Conservation (phyloP, 2,888 invertebrate species). For the Halocaridina rubra region DNA sequence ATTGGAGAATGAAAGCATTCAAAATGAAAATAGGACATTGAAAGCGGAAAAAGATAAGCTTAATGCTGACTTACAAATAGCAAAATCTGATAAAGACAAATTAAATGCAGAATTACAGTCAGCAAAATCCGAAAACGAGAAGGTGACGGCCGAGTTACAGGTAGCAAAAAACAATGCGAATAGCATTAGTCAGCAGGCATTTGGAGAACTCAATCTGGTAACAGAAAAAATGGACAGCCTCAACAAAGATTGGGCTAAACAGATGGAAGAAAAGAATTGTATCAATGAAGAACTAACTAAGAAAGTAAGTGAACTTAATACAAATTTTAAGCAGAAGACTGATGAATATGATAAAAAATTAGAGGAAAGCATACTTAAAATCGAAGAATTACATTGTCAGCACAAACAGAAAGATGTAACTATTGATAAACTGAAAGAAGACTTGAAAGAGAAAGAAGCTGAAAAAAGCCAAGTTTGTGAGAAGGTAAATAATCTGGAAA, state of each 20-base stretch:
- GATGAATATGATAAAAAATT: constrained; percentile 17
- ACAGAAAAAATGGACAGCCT: constrained; percentile 39
- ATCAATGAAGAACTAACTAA: constrained; percentile 33
- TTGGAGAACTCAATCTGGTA: constrained; percentile 5
- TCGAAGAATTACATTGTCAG: background rate
- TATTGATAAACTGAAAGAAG: background rate
- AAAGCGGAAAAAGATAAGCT: constrained; percentile 25
- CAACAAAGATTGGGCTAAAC: constrained; percentile 32
- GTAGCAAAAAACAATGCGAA: background rate
- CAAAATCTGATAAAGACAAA: constrained; percentile 34
- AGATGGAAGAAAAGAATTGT: constrained; percentile 38
- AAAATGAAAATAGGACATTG: background rate
- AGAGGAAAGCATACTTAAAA: constrained; percentile 13
- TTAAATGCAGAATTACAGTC: background rate
- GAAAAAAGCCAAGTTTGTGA: background rate
- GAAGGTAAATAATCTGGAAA: background rate
- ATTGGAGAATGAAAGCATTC: background rate
- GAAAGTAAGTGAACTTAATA: constrained; percentile 21
- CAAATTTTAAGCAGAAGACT: background rate
- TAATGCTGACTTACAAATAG: background rate
- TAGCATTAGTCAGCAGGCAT: constrained; percentile 18
- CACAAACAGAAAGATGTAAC: background rate
- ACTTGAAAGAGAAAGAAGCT: background rate
- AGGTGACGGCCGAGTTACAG: constrained; percentile 4
- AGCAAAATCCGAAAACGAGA: constrained; percentile 25